Evolutionary conservation across 2,797 vertebrate genomes (phyloP).

Genomic region (Hippopotamyrus pictus): DNA sequence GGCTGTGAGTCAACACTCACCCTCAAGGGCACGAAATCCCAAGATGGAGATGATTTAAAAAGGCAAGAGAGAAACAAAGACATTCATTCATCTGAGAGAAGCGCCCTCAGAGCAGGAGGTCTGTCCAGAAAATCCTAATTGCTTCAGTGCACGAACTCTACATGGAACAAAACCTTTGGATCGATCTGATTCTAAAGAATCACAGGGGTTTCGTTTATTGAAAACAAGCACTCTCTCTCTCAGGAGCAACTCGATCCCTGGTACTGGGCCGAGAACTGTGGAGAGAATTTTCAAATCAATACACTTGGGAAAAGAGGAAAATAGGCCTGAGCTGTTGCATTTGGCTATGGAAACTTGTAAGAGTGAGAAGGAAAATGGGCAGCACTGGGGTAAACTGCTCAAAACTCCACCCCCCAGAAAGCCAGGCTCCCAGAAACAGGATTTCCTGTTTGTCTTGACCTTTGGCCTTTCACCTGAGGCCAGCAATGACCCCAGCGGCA

Average conservation of each 20-base stretch:
- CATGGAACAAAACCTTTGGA: constrained; percentile 13
- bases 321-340: background rate
- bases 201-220: constrained; percentile 13
- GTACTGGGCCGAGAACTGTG: background rate
- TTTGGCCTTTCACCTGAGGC: background rate
- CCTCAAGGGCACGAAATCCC: background rate
- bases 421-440: constrained; percentile 4
- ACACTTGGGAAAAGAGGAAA: background rate
- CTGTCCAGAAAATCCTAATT: background rate
- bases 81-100: background rate
- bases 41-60: background rate
- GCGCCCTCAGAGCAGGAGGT: background rate
- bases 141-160: background rate
- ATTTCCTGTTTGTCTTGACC: constrained; percentile 17
- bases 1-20: background rate
- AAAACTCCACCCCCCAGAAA: background rate
- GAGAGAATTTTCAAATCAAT: constrained; percentile 23
- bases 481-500: background rate
- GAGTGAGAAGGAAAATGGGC: constrained; percentile 45
- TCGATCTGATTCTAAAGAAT: constrained; percentile 16
- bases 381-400: constrained; percentile 27
- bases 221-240: constrained; percentile 15
- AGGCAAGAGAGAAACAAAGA: background rate
- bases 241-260: background rate
- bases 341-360: constrained; percentile 30